Conservation (phyloP, 2,888 invertebrate genomes). For the Phorcus lineatus region DNA sequence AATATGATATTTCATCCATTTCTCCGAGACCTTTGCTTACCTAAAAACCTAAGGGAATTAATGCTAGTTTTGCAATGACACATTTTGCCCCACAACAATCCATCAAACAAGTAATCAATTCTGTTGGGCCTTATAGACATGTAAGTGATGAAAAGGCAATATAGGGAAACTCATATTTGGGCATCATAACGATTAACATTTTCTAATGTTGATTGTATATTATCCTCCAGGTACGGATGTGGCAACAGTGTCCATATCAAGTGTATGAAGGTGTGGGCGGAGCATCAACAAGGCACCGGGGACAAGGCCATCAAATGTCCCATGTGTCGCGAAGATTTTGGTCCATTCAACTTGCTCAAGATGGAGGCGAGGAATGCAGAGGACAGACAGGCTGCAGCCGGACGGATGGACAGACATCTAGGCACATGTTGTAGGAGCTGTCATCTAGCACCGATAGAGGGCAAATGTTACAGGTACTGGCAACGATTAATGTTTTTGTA, state of each 20-base stretch:
- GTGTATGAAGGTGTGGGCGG: constrained; percentile 76
- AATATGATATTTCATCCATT: too few species aligned
- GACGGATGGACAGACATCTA: constrained; percentile 62
- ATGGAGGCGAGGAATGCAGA: constrained; percentile 70
- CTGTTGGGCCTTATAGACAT: too few species aligned
- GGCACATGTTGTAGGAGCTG: constrained; percentile 70
- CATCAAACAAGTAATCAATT: too few species aligned
- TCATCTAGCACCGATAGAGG: constrained; percentile 67
- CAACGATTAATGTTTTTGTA: too few species aligned
- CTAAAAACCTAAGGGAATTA: too few species aligned
- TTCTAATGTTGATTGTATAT: too few species aligned
- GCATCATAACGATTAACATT: too few species aligned
- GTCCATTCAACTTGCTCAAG: constrained; percentile 70
- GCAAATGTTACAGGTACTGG: constrained; percentile 73
- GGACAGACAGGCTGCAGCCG: constrained; percentile 28
- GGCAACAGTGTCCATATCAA: constrained; percentile 76
- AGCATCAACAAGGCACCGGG: constrained; percentile 72
- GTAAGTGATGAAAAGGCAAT: too few species aligned
- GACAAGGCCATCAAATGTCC: constrained; percentile 73
- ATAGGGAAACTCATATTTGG: too few species aligned
- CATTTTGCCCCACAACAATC: too few species aligned
- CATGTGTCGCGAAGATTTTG: constrained; percentile 75
- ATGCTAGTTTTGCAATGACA: too few species aligned
- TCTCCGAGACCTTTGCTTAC: too few species aligned
- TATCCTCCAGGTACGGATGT: constrained; percentile 71